These are phyloP conservation scores for Labrus mixtus DNA, from an alignment of 2,113 vertebrate species.

Conservation along the genomic window DNA sequence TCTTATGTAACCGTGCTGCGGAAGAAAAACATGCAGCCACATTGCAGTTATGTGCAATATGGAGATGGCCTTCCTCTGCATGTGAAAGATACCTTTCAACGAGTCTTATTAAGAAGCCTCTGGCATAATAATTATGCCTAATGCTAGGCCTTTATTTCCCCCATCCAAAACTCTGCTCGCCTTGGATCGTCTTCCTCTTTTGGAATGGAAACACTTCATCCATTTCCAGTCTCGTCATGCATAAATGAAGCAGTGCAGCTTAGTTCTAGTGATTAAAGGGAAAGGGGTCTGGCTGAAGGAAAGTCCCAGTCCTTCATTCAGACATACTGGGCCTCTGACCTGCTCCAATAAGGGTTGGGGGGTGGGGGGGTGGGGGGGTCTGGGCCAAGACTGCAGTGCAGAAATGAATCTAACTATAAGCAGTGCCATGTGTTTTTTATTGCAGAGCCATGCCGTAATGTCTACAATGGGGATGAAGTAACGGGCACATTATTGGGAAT, in stretches of 20 bases:
- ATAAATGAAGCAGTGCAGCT: slow-evolving; percentile 75
- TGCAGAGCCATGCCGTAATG: slow-evolving; percentile 69
- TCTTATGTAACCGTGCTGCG: slow-evolving; percentile 19
- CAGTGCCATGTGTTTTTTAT: slow-evolving; percentile 37
- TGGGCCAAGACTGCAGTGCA: slow-evolving; percentile 68
- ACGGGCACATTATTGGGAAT: slow-evolving; percentile 48
- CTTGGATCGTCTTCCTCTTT: slow-evolving; percentile 75
- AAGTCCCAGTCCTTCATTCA: slow-evolving; percentile 57
- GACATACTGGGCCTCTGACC: slow-evolving; percentile 57
- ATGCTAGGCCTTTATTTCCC: slow-evolving; percentile 30
- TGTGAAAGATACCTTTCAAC: slow-evolving; percentile 44
- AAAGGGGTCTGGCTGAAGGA: slow-evolving; percentile 55
- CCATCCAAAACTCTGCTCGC: slow-evolving; percentile 51
- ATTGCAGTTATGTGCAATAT: slow-evolving; percentile 44
- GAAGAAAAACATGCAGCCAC: slow-evolving; percentile 49
- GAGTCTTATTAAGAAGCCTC: slow-evolving; percentile 37
- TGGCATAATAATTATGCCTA: slow-evolving; percentile 53
- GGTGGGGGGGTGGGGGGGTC: neutral
- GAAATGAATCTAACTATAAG: slow-evolving; percentile 57
- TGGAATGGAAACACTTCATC: slow-evolving; percentile 74
- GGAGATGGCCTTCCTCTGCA: slow-evolving; percentile 35
- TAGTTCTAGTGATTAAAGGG: slow-evolving; percentile 67
- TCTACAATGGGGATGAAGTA: slow-evolving; percentile 66
- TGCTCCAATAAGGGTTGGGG: slow-evolving; percentile 14
- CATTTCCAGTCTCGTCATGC: slow-evolving; percentile 69